Conservation (phyloP, 2,797 vertebrate species). For the Darevskia nairensis region DNA sequence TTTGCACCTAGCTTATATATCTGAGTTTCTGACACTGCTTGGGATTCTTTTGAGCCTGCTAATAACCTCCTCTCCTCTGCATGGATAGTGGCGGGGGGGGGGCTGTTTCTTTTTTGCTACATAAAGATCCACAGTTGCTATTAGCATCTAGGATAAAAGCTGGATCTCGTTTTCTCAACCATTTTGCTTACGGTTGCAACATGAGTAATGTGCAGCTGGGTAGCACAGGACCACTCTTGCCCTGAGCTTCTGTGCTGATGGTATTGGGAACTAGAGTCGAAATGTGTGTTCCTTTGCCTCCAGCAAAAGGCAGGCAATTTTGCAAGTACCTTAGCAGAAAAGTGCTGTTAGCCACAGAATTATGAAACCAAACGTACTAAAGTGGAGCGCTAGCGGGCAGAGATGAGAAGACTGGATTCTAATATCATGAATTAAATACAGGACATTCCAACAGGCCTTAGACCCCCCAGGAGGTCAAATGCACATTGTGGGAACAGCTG, state of each 20-base stretch:
- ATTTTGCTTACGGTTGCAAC: not conserved
- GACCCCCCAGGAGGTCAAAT: not conserved
- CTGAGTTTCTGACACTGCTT: too few relatives aligned
- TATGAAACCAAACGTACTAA: not conserved
- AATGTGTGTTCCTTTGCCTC: not conserved
- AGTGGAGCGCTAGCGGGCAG: not conserved
- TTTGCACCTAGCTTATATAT: too few relatives aligned
- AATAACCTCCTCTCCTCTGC: not conserved
- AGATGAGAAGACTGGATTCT: not conserved
- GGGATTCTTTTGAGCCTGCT: too few relatives aligned
- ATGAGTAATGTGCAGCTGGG: not conserved
- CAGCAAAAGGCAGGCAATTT: not conserved
- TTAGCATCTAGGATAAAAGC: too few relatives aligned
- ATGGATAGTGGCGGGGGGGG: not conserved
- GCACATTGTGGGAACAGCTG: not conserved
- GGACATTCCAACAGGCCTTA: not conserved
- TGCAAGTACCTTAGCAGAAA: not conserved
- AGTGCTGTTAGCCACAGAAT: not conserved
- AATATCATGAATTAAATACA: not conserved
- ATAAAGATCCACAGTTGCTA: not conserved
- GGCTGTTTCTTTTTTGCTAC: not conserved
- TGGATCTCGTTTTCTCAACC: not conserved
- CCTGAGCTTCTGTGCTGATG: not conserved
- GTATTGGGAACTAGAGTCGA: not conserved
- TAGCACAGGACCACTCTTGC: not conserved